These are phyloP conservation scores for Hesperophylax magnus DNA, from an alignment of 1,140 invertebrate genomes.

Conservation along the genomic window DNA sequence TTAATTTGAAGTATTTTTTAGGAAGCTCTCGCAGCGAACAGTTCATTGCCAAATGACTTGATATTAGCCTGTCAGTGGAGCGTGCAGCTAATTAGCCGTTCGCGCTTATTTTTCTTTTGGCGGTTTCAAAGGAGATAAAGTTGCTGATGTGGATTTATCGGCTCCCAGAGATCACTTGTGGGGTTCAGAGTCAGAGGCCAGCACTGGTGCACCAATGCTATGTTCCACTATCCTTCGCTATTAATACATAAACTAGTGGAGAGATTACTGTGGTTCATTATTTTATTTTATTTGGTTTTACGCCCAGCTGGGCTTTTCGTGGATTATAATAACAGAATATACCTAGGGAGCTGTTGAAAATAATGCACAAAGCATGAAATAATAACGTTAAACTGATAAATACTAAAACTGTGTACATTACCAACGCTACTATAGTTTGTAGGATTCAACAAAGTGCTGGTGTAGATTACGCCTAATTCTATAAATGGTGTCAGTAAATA, in stretches of 20 bases:
- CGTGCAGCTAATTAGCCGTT: slow-evolving; percentile 12
- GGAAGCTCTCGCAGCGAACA: background rate
- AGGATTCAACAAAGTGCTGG: no score
- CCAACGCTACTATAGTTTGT: no score
- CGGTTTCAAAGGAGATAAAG: slow-evolving; percentile 8
- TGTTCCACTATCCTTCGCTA: background rate
- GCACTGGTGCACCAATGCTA: background rate
- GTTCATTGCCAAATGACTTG: slow-evolving; percentile 19
- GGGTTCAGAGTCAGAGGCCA: slow-evolving; percentile 22
- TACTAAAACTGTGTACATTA: no score
- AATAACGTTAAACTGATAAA: no score
- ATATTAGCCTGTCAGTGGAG: background rate
- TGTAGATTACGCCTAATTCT: no score
- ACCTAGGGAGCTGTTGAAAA: no score
- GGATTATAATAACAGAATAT: no score
- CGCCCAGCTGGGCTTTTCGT: no score
- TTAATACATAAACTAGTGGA: background rate
- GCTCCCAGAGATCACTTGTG: background rate
- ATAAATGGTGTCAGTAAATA: no score
- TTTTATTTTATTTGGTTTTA: no score
- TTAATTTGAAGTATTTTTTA: slow-evolving; percentile 7
- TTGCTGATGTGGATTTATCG: slow-evolving; percentile 14
- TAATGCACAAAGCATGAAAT: no score
- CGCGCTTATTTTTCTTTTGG: slow-evolving; percentile 12
- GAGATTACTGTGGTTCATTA: no score